Evolutionary conservation across 1,140 invertebrate genomes (phyloP).

Genomic region (Cepaea nemoralis): DNA sequence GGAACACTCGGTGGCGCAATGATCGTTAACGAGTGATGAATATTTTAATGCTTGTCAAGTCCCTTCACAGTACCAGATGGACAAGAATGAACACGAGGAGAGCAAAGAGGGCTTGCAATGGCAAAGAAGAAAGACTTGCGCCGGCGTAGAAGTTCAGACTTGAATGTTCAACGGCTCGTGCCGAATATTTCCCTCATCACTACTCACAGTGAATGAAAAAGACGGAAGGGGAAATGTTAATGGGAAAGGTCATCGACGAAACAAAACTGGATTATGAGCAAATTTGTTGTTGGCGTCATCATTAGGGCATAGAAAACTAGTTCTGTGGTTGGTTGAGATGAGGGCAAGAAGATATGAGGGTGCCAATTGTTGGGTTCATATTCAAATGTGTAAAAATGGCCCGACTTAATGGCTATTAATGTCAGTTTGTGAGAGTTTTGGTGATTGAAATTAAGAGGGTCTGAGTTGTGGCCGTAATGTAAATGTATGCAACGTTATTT

Average conservation of each 20-base stretch:
- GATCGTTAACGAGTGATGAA: constrained; percentile 30
- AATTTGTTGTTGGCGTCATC: constrained; percentile 9
- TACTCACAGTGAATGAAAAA: not conserved
- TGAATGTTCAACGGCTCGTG: constrained; percentile 3
- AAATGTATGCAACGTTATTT: not conserved
- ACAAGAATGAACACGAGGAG: not conserved
- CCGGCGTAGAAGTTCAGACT: not conserved
- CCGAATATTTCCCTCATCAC: not conserved
- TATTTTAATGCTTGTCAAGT: not conserved
- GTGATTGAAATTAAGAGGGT: not conserved
- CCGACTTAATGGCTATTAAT: not conserved
- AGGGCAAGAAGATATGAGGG: not conserved
- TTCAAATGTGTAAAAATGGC: not conserved
- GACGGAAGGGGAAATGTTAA: not conserved
- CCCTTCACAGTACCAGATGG: constrained; percentile 15
- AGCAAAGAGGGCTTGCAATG: not conserved
- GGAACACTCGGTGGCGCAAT: constrained; percentile 3
- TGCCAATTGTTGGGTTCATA: not conserved
- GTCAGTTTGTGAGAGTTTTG: not conserved
- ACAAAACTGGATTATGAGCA: not conserved
- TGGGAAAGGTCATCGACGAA: not conserved
- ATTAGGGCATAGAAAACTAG: constrained; percentile 16
- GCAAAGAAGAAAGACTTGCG: not conserved
- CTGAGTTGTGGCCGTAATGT: not conserved
- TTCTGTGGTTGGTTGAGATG: constrained; percentile 4